These are phyloP conservation scores for Isaurus tuberculatus DNA, from an alignment of 92 coral and sea anemone genomes.

Conservation along the genomic window DNA sequence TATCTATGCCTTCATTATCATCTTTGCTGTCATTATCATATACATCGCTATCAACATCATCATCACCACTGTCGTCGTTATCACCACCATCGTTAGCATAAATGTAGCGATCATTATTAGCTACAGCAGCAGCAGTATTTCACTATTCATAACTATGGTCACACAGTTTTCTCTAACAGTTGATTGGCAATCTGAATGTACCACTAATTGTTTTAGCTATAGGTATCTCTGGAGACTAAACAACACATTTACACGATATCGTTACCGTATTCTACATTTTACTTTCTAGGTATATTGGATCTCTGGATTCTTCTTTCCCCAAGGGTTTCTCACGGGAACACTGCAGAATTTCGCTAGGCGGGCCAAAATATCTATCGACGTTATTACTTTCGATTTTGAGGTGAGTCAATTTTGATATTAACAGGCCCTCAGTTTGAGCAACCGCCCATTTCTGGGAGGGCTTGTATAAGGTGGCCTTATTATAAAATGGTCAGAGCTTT, in stretches of 20 bases:
- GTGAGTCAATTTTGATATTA: conserved; percentile 38
- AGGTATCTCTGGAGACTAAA: too few relatives aligned
- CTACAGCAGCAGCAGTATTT: neutral
- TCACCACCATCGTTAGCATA: neutral
- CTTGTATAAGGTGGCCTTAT: too few relatives aligned
- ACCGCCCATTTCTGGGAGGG: too few relatives aligned
- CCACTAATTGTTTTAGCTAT: too few relatives aligned
- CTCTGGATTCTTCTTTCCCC: conserved; percentile 99
- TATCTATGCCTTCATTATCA: too few relatives aligned
- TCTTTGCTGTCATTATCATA: too few relatives aligned
- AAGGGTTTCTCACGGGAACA: conserved; percentile 98
- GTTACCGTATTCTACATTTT: neutral
- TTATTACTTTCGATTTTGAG: conserved; percentile 96
- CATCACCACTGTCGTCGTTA: too few relatives aligned
- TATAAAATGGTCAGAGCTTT: too few relatives aligned
- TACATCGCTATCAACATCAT: too few relatives aligned
- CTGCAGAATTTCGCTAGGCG: conserved; percentile 96
- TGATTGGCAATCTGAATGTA: too few relatives aligned
- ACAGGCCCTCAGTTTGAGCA: neutral
- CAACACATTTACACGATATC: too few relatives aligned
- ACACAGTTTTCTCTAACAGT: neutral
- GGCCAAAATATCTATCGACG: conserved; percentile 93
- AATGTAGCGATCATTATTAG: neutral
- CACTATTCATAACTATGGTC: neutral
- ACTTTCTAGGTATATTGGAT: conserved; percentile 93